Evolutionary conservation across 2,113 vertebrate genomes (phyloP).

Genomic region (Neogale vison): DNA sequence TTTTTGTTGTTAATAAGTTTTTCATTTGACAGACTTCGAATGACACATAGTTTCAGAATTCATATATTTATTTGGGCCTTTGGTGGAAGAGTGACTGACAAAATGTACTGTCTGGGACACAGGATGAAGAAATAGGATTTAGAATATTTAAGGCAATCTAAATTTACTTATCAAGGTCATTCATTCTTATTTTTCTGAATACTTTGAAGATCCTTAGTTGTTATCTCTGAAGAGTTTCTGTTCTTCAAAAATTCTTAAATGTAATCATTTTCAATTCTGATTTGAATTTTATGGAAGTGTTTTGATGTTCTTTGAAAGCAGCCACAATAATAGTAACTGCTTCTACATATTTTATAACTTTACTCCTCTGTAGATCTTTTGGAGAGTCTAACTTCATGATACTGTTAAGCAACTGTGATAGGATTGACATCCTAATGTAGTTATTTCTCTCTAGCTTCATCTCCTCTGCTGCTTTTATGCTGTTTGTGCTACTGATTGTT

Average conservation of each 20-base stretch:
- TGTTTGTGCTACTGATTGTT: neutral
- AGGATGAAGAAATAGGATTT: neutral
- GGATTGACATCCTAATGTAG: neutral
- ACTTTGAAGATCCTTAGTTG: neutral
- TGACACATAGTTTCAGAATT: neutral
- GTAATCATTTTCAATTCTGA: neutral
- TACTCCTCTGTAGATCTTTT: neutral
- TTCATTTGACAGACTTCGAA: constrained; percentile 23
- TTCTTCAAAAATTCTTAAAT: neutral
- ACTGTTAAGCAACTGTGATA: neutral
- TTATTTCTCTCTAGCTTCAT: neutral
- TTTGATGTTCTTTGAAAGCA: constrained; percentile 3
- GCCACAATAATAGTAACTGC: neutral
- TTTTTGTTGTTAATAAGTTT: constrained; percentile 14
- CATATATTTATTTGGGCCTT: neutral
- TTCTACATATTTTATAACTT: neutral
- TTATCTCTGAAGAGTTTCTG: neutral
- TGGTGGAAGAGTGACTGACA: neutral
- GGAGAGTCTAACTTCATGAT: neutral
- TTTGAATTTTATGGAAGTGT: constrained; percentile 9
- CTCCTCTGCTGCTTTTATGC: neutral
- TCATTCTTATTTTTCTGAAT: constrained; percentile 23
- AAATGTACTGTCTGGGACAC: neutral
- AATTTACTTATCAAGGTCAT: constrained; percentile 17
- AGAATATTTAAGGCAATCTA: neutral